Evolutionary conservation across 2,797 vertebrate genomes (phyloP).

Genomic region (Lithobates pipiens): DNA sequence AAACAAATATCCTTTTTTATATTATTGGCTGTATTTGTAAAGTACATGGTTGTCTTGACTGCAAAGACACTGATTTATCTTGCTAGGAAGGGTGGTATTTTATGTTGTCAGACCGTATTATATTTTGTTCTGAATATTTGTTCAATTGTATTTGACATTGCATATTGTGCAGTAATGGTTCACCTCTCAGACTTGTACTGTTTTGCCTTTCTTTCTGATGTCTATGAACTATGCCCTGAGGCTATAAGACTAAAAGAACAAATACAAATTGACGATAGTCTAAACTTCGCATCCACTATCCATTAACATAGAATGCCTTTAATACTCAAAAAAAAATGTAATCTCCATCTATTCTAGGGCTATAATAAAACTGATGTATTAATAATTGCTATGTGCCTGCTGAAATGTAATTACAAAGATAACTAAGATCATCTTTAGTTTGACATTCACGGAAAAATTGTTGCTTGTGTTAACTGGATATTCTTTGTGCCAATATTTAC

Average conservation of each 20-base stretch:
- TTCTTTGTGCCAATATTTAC: too few species aligned
- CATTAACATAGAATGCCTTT: neutral
- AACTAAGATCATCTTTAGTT: too few species aligned
- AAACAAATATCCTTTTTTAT: too few species aligned
- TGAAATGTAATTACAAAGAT: too few species aligned
- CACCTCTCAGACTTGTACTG: neutral
- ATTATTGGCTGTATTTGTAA: too few species aligned
- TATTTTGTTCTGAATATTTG: neutral
- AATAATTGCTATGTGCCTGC: too few species aligned
- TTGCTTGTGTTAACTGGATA: too few species aligned
- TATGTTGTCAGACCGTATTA: neutral
- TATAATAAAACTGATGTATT: too few species aligned
- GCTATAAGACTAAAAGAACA: neutral
- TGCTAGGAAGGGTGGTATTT: neutral
- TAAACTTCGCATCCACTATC: neutral
- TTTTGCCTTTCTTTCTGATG: neutral
- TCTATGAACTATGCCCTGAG: neutral
- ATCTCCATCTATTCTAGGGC: too few species aligned
- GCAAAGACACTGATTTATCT: neutral
- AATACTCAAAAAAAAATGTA: too few species aligned
- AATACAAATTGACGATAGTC: neutral
- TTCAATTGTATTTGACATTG: neutral
- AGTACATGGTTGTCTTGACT: neutral
- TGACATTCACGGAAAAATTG: too few species aligned
- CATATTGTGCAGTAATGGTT: slow-evolving; percentile 7